Conservation (phyloP, 1,140 invertebrate genomes). For the Periplaneta americana region DNA sequence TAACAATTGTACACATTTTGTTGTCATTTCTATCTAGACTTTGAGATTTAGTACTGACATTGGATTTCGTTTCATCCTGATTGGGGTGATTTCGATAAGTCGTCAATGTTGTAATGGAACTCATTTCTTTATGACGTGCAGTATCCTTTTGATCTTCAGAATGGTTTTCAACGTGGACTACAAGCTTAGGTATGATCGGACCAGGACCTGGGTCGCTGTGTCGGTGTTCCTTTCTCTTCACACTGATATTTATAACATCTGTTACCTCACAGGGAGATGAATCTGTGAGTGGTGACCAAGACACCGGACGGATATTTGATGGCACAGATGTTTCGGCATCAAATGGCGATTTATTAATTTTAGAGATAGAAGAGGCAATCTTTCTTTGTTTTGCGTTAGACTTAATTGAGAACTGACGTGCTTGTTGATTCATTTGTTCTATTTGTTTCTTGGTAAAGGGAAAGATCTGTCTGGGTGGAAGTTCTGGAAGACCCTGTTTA, state of each 20-base stretch:
- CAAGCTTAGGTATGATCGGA: background rate
- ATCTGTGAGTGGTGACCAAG: background rate
- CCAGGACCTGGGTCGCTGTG: conserved; percentile 9
- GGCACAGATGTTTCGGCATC: background rate
- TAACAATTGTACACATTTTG: conserved; percentile 4
- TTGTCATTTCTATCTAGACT: background rate
- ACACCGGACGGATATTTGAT: background rate
- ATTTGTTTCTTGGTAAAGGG: background rate
- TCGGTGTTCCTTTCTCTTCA: background rate
- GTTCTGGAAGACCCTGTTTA: conserved; percentile 16
- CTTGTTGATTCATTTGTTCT: conserved; percentile 1
- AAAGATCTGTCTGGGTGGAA: conserved; percentile 27
- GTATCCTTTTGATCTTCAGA: background rate
- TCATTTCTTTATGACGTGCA: background rate
- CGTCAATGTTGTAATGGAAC: too few relatives aligned
- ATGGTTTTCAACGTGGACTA: background rate
- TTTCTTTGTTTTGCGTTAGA: background rate
- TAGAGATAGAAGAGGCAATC: background rate
- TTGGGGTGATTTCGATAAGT: background rate
- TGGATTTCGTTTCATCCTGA: background rate
- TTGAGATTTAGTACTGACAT: background rate
- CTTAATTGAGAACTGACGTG: background rate
- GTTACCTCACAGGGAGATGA: background rate
- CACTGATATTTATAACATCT: background rate
- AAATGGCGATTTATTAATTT: background rate